Evolutionary conservation across 2,113 vertebrate genomes (phyloP).

Genomic region (Lepus americanus): DNA sequence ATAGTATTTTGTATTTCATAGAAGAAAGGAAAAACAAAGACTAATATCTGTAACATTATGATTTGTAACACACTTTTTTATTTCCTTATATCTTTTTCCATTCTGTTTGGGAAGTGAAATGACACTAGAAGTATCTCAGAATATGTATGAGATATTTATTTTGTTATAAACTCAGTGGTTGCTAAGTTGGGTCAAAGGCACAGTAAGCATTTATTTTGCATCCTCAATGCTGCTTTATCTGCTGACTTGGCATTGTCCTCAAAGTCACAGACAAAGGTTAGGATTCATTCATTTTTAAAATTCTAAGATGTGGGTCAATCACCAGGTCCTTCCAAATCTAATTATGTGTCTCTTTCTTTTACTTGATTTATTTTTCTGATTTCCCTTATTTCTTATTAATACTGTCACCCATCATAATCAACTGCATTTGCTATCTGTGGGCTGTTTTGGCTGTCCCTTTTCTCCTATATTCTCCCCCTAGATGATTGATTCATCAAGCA

Average conservation of each 20-base stretch:
- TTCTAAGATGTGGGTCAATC: not conserved
- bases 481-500: not conserved
- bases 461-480: not conserved
- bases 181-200: not conserved
- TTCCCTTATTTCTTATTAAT: not conserved
- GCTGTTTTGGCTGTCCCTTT: not conserved
- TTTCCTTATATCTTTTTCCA: slow-evolving; percentile 26
- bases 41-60: not conserved
- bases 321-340: not conserved
- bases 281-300: not conserved
- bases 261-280: not conserved
- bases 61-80: not conserved
- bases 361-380: not conserved
- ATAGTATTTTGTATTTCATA: not conserved
- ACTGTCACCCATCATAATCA: not conserved
- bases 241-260: not conserved
- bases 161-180: slow-evolving; percentile 10
- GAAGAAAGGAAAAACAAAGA: slow-evolving; percentile 5
- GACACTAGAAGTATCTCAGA: not conserved
- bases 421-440: not conserved
- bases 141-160: not conserved
- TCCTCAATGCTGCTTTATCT: not conserved
- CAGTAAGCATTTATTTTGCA: not conserved
- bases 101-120: slow-evolving; percentile 12
- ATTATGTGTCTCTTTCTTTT: not conserved